Base-by-base conservation (phyloP, 2,797 vertebrate genomes). In the Sebastes hubbsi region DNA sequence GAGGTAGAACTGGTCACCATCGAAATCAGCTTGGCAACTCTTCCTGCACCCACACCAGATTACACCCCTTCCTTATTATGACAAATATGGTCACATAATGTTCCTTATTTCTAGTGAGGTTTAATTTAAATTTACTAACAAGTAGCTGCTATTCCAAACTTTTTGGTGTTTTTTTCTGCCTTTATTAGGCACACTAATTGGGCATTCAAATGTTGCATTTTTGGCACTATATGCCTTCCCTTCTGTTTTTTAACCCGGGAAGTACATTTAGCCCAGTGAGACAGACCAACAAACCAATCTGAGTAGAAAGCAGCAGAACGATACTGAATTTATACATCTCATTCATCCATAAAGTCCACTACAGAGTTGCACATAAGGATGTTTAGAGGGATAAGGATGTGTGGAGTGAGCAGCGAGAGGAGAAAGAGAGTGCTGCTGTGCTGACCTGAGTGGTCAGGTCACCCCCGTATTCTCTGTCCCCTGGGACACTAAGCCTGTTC, bases 401-500 rank as follows among this genome's bases (percentile, higher is more conserved):
- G 52, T 42, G 18, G 60, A 46, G 20, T 27, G 66, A 59, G 61
- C 38, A 77, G 34, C 10, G 8, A 52, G 55, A 72, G 56, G 46
- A 68, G 5, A 29, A 49, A 76, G 14, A 76, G 72, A 83, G 30
- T 72, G 68, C 72, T 78, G 82, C 81, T 69, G 32, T 76, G 83
- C 71, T 81, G 84, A 83, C 75, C 84, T 72, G 77, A 72, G 64
- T 25, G 73, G 79, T 81, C 75, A 83, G 70, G 69, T 82, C 73
- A 80, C 42, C 59, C 30, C 30, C 6, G 77, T 80, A 20, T 62
- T 62, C n/a, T 81, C 60, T 22, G 63, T 80, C 84, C 80, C 87
- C 70, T 20, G 81, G 78, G 92, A 87, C 36, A 71, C 58, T 62
- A 73, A 84, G 64, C 72, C 71, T 77, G 64, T 75, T 90, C 77